Evolutionary conservation across 1,140 invertebrate species (phyloP).

Genomic region (Drosophila orena): DNA sequence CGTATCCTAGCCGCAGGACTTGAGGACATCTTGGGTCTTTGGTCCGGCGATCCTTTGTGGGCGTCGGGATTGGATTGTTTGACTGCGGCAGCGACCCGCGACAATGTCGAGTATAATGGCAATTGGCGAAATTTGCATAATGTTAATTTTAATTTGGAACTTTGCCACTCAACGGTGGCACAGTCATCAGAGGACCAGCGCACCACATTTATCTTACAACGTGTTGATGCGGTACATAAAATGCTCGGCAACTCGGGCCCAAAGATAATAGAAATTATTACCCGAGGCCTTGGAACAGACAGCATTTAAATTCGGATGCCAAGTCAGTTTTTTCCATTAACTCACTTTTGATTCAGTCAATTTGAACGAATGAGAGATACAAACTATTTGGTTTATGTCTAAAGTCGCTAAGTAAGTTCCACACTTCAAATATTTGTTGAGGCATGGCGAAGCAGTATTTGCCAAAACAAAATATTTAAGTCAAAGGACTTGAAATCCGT

Average conservation of each 20-base stretch:
- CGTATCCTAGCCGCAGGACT: not conserved
- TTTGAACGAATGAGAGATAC: too few species aligned
- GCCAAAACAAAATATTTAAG: not conserved
- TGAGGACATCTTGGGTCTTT: conserved; percentile 1
- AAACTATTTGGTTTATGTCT: not conserved
- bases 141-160: conserved; percentile 82
- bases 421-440: not conserved
- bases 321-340: not conserved
- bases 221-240: conserved; percentile 78
- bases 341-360: too few species aligned
- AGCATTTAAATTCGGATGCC: conserved; percentile 4
- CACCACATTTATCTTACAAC: conserved; percentile 67
- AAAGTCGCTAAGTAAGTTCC: not conserved
- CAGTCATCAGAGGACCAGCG: conserved; percentile 20
- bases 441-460: too few species aligned
- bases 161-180: conserved; percentile 75
- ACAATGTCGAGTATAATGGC: conserved; percentile 45
- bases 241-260: conserved; percentile 42
- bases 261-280: conserved; percentile 9
- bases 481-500: not conserved
- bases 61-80: conserved; percentile 75
- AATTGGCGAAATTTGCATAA: conserved; percentile 78
- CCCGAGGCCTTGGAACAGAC: conserved; percentile 1
- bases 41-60: conserved; percentile 47
- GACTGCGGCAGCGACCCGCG: conserved; percentile 68